Percentiles rank a stretch among this genome's conserved stretches.
These are phyloP conservation scores for Agriopis leucophaearia DNA, from an alignment of 2,888 invertebrate species.

Conservation along the genomic window DNA sequence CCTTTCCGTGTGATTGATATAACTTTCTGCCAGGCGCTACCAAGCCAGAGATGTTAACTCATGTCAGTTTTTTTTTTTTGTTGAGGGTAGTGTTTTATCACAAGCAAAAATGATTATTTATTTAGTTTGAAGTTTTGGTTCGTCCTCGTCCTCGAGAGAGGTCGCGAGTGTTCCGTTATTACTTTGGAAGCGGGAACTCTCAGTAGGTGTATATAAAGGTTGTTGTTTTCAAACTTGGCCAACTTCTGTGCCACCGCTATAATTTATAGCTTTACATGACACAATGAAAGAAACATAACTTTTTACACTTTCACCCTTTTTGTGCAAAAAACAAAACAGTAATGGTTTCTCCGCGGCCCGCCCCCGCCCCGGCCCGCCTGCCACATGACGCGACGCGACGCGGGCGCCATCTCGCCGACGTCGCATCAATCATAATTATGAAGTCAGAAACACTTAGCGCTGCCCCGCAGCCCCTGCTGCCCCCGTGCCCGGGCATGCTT, in stretches of 20 bases:
- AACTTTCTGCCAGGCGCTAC: too few relatives aligned
- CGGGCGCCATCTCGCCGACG: constrained; percentile 12
- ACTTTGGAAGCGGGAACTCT: neutral
- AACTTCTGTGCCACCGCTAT: constrained; percentile 1
- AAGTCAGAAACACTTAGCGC: constrained; percentile 40
- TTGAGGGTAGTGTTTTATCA: too few relatives aligned
- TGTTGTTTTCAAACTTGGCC: constrained; percentile 12
- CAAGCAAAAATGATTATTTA: too few relatives aligned
- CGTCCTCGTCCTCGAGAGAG: neutral
- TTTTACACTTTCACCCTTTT: constrained; percentile 17
- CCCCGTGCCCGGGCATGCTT: constrained; percentile 22
- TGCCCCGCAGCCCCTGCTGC: constrained; percentile 21
- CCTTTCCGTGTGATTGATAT: too few relatives aligned
- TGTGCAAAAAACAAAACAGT: constrained; percentile 28
- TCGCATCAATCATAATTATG: constrained; percentile 45
- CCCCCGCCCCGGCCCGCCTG: neutral
- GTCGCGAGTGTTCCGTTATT: neutral
- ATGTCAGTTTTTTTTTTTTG: too few relatives aligned
- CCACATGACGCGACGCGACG: constrained; percentile 13
- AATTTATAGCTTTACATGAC: constrained; percentile 35
- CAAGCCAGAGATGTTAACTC: too few relatives aligned
- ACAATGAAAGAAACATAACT: constrained; percentile 32
- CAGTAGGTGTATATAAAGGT: neutral
- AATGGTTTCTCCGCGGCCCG: neutral
- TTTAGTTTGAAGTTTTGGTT: too few relatives aligned